phyloP scores from a whole-genome alignment of 2,888 invertebrate genomes.

The Callyntrura sp. region DNA sequence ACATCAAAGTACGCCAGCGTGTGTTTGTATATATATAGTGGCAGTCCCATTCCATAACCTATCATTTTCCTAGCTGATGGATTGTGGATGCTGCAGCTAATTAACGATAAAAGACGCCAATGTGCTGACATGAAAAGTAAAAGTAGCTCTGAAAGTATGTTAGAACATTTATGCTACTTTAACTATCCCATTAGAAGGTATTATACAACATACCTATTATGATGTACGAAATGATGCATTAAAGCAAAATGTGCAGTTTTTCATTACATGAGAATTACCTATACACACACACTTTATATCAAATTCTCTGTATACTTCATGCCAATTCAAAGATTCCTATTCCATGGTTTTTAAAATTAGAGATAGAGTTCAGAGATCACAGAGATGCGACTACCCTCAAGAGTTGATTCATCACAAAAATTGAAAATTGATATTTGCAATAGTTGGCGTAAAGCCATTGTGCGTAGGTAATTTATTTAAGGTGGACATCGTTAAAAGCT shows the following conservation, averaged over 20 bases:
- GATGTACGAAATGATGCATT: background rate
- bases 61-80: background rate
- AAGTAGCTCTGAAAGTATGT: slow-evolving; percentile 30
- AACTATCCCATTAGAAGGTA: too few species aligned
- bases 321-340: background rate
- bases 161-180: too few species aligned
- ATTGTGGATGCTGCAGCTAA: background rate
- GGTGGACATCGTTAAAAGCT: too few species aligned
- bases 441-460: slow-evolving; percentile 13
- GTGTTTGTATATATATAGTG: too few species aligned
- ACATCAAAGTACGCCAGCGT: background rate
- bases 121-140: slow-evolving; percentile 41
- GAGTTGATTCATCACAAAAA: too few species aligned
- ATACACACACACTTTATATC: background rate
- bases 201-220: background rate
- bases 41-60: too few species aligned
- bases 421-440: background rate
- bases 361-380: background rate
- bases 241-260: too few species aligned
- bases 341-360: too few species aligned
- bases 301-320: too few species aligned
- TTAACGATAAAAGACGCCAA: background rate
- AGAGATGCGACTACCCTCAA: background rate
- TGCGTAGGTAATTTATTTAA: too few species aligned
- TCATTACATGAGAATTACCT: too few species aligned